These are phyloP conservation scores for Caenorhabditis drosophilae DNA, from an alignment of 2,888 invertebrate species.

Conservation along the genomic window DNA sequence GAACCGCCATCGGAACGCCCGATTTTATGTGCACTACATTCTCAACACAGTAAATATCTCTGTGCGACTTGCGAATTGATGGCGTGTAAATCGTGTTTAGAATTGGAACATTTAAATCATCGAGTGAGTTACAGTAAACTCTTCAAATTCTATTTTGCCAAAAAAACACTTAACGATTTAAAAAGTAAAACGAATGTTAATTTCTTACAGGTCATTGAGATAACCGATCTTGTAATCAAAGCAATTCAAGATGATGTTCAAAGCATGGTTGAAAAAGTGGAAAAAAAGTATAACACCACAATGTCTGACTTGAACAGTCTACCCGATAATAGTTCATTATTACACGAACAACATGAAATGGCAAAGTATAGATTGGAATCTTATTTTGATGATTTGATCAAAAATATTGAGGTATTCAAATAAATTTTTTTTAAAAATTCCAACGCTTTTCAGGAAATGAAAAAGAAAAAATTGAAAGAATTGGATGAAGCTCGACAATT, in stretches of 20 bases:
- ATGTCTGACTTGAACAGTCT: slow-evolving; percentile 46
- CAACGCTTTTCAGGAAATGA: no score
- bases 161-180: no score
- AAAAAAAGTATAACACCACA: slow-evolving; percentile 46
- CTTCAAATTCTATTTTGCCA: no score
- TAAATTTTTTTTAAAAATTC: no score
- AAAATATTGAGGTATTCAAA: slow-evolving; percentile 8
- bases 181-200: no score
- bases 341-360: slow-evolving; percentile 52
- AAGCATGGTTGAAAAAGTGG: slow-evolving; percentile 36
- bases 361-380: slow-evolving; percentile 43
- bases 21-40: slow-evolving; percentile 47
- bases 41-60: slow-evolving; percentile 38
- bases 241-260: slow-evolving; percentile 43
- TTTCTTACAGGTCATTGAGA: slow-evolving; percentile 51
- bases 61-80: slow-evolving; percentile 53
- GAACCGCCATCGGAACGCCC: slow-evolving; percentile 32
- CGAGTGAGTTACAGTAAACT: slow-evolving; percentile 25
- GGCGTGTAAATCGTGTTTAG: slow-evolving; percentile 48
- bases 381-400: slow-evolving; percentile 33
- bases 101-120: slow-evolving; percentile 44
- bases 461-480: slow-evolving; percentile 31
- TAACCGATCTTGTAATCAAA: slow-evolving; percentile 39
- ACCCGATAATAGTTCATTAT: slow-evolving; percentile 47
- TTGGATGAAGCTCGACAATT: slow-evolving; percentile 54